These are phyloP conservation scores for Epinotia demarniana DNA, from an alignment of 2,888 invertebrate genomes.

Conservation along the genomic window DNA sequence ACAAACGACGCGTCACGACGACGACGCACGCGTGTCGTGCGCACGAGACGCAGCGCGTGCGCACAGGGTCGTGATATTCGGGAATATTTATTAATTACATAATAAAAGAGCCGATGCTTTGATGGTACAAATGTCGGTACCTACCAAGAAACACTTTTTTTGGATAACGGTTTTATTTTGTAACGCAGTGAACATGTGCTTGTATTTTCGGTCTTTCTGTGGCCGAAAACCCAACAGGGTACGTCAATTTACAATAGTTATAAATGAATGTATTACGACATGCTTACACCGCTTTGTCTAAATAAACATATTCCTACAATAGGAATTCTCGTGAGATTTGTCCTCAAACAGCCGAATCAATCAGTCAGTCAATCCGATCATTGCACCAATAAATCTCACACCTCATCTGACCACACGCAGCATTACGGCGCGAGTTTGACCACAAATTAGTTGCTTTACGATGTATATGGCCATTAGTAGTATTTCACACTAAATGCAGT, in stretches of 20 bases:
- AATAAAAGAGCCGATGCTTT: slow-evolving; percentile 29
- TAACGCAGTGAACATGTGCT: neutral
- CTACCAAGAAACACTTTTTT: neutral
- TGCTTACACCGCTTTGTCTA: slow-evolving; percentile 23
- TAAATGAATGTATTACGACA: slow-evolving; percentile 29
- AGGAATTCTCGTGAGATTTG: slow-evolving; percentile 22
- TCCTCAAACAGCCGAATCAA: slow-evolving; percentile 27
- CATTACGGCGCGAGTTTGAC: slow-evolving; percentile 25
- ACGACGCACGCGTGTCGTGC: slow-evolving; percentile 49
- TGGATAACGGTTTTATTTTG: neutral
- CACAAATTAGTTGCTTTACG: slow-evolving; percentile 41
- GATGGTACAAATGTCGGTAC: slow-evolving; percentile 6
- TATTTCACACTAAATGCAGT: slow-evolving; percentile 42
- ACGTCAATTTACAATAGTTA: slow-evolving; percentile 12
- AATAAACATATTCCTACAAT: slow-evolving; percentile 24
- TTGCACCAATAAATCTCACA: slow-evolving; percentile 33
- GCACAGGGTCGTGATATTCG: slow-evolving; percentile 30
- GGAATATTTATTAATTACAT: slow-evolving; percentile 29
- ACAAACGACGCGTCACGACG: slow-evolving; percentile 46
- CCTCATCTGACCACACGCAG: slow-evolving; percentile 38
- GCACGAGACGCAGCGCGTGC: slow-evolving; percentile 52
- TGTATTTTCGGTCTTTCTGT: neutral
- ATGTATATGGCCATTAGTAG: slow-evolving; percentile 29
- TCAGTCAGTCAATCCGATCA: slow-evolving; percentile 29
- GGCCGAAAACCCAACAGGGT: neutral